Conservation (phyloP, 1,140 invertebrate species). For the Musca vetustissima region DNA sequence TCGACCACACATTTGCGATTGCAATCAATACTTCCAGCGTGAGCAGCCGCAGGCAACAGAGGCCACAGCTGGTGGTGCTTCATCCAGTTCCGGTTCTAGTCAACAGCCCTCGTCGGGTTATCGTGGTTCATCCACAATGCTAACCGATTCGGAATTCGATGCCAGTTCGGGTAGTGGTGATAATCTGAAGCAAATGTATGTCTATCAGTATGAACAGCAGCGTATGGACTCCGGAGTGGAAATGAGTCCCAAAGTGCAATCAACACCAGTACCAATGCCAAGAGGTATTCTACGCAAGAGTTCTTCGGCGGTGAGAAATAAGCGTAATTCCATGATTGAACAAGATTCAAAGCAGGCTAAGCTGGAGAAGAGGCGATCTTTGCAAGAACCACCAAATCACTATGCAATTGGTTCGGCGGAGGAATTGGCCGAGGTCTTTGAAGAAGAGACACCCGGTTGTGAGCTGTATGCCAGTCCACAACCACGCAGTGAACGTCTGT, state of each 20-base stretch:
- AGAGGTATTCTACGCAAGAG: constrained; percentile 53
- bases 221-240: constrained; percentile 49
- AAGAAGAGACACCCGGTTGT: constrained; percentile 58
- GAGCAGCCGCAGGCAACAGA: constrained; percentile 31
- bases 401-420: constrained; percentile 59
- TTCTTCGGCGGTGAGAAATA: constrained; percentile 56
- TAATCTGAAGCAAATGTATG: constrained; percentile 62
- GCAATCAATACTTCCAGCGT: constrained; percentile 57
- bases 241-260: constrained; percentile 36
- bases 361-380: constrained; percentile 67
- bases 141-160: constrained; percentile 73
- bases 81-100: constrained; percentile 71
- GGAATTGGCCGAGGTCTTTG: constrained; percentile 61
- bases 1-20: constrained; percentile 64
- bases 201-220: constrained; percentile 78
- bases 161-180: constrained; percentile 39
- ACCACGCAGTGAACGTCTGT: constrained; percentile 57
- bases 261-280: constrained; percentile 60
- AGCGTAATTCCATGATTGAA: constrained; percentile 79
- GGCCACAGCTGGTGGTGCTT: constrained; percentile 40
- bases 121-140: constrained; percentile 79
- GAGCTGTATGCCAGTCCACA: constrained; percentile 59
- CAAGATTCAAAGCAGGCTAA: constrained; percentile 59
- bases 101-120: constrained; percentile 82
- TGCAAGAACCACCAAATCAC: constrained; percentile 72